Evolutionary conservation across 1,140 invertebrate species (phyloP).

Genomic region (Diachasma alloeum): DNA sequence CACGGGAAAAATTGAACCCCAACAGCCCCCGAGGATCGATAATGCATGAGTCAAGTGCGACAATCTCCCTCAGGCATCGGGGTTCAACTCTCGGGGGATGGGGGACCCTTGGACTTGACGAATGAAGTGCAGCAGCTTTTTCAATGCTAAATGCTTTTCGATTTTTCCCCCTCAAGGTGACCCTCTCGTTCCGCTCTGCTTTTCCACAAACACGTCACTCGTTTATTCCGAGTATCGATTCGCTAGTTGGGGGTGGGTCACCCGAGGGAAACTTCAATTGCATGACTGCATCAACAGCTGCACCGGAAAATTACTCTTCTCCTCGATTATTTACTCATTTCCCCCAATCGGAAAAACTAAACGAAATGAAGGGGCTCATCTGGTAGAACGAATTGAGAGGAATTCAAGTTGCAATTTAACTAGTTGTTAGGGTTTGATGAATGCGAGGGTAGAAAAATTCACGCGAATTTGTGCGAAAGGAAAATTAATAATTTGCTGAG

Average conservation of each 20-base stretch:
- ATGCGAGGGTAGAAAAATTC: too few relatives aligned
- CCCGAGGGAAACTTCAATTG: neutral
- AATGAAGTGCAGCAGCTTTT: neutral
- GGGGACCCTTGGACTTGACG: neutral
- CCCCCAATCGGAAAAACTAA: neutral
- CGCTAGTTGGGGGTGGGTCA: neutral
- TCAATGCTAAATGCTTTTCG: neutral
- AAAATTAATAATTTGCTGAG: too few relatives aligned
- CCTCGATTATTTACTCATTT: neutral
- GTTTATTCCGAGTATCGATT: neutral
- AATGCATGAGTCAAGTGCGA: neutral
- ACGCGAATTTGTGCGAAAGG: too few relatives aligned
- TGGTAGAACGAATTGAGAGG: too few relatives aligned
- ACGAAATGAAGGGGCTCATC: too few relatives aligned
- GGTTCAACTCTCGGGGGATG: too few relatives aligned
- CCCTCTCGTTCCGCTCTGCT: neutral
- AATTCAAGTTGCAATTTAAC: too few relatives aligned
- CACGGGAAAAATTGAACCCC: slow-evolving; percentile 2
- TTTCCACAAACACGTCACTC: neutral
- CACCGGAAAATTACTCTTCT: slow-evolving; percentile 3
- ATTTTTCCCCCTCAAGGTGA: neutral
- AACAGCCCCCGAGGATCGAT: neutral
- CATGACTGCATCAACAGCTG: neutral
- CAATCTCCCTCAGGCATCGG: neutral
- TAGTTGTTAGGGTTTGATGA: too few relatives aligned